Percentiles rank a stretch among this genome's conserved stretches.
These are phyloP conservation scores for Megaceryle alcyon DNA, from an alignment of 2,797 vertebrate genomes.

Conservation along the genomic window DNA sequence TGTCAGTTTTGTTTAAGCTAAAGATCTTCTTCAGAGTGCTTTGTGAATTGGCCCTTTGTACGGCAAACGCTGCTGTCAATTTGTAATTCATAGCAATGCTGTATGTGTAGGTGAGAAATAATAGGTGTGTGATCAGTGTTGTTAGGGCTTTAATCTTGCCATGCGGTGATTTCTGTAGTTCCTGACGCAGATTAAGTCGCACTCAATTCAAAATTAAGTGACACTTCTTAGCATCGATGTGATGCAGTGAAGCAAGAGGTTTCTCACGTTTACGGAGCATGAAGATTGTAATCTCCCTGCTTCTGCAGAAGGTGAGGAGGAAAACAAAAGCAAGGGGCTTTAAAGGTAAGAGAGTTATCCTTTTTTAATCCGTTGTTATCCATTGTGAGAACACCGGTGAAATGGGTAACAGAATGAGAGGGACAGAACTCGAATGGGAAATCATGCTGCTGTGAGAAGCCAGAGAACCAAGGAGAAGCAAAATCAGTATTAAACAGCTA, in stretches of 20 bases:
- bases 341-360: background rate
- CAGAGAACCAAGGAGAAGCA: background rate
- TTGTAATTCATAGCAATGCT: background rate
- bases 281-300: background rate
- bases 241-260: background rate
- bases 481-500: background rate
- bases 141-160: background rate
- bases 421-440: background rate
- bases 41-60: background rate
- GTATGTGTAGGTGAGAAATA: background rate
- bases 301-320: background rate
- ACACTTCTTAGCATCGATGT: background rate
- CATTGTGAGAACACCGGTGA: background rate
- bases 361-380: too few species aligned
- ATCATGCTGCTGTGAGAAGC: background rate
- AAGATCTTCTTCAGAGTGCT: background rate
- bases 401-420: background rate
- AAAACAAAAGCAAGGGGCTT: background rate
- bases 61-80: background rate
- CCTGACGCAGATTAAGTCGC: background rate
- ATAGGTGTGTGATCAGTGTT: rapidly evolving
- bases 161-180: background rate
- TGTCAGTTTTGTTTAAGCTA: background rate
- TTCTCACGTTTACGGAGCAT: background rate
- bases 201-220: background rate